phyloP scores from a whole-genome alignment of 2,797 vertebrate genomes.

The Eidolon dupreanum region DNA sequence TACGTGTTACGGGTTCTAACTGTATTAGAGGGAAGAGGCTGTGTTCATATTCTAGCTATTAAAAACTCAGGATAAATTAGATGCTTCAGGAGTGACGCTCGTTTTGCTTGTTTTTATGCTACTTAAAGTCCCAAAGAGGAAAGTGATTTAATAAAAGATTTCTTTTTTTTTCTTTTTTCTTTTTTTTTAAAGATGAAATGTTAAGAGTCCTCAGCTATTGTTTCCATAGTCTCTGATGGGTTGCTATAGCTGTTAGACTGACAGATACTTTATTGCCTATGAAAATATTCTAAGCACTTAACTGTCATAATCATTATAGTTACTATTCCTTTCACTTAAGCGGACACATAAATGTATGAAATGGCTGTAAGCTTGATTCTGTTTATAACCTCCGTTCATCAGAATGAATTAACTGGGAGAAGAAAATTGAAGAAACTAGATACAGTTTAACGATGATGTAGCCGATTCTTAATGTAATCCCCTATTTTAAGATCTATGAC shows the following conservation, averaged over 20 bases:
- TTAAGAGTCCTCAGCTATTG: conserved; percentile 72
- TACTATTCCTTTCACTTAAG: conserved; percentile 85
- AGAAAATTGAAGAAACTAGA: conserved; percentile 69
- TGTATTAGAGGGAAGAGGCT: conserved; percentile 34
- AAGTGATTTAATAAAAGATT: conserved; percentile 75
- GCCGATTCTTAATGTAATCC: conserved; percentile 62
- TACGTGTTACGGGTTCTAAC: conserved; percentile 87
- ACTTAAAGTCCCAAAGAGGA: conserved; percentile 69
- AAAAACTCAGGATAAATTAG: conserved; percentile 62
- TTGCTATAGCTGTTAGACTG: conserved; percentile 79
- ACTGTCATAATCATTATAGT: conserved; percentile 84
- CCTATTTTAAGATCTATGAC: conserved; percentile 54
- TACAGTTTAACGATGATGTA: conserved; percentile 56
- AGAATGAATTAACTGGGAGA: conserved; percentile 78
- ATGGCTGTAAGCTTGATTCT: conserved; percentile 80
- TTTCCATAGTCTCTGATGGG: conserved; percentile 78
- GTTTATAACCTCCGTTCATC: conserved; percentile 83
- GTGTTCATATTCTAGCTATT: conserved; percentile 56
- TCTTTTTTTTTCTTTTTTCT: conserved; percentile 16
- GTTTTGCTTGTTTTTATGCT: conserved; percentile 73
- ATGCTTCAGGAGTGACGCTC: conserved; percentile 55
- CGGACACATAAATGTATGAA: conserved; percentile 81
- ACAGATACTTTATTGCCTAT: conserved; percentile 84
- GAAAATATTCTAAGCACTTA: conserved; percentile 86
- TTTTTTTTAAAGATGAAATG: conserved; percentile 75